Conservation (phyloP, 2,797 vertebrate species). For the Percopsis omiscomaycus region DNA sequence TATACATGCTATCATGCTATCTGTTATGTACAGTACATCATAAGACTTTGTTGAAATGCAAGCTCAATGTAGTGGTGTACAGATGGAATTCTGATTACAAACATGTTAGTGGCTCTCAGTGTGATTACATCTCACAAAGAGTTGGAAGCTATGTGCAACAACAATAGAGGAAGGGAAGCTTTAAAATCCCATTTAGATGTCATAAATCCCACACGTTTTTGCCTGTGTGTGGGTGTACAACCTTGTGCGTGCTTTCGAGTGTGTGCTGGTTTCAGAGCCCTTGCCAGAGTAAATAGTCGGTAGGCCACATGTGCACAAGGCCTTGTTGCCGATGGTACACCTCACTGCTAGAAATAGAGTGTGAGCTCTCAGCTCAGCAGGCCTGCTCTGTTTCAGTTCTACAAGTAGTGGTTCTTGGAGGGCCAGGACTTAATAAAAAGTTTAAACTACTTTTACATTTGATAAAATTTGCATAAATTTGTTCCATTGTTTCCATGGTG, state of each 20-base stretch:
- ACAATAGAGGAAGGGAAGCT: no score
- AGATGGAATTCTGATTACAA: no score
- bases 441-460: no score
- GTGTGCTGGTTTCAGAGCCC: constrained; percentile 21
- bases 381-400: constrained; percentile 46
- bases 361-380: constrained; percentile 48
- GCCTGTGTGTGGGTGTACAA: neutral
- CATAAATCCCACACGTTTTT: neutral
- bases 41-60: neutral
- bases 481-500: no score
- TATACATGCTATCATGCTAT: neutral
- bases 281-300: constrained; percentile 50
- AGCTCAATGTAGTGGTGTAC: neutral
- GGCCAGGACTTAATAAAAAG: no score
- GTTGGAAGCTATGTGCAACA: no score
- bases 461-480: no score
- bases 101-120: no score
- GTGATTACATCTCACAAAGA: no score
- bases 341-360: constrained; percentile 56
- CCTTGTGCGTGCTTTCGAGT: neutral
- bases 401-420: neutral
- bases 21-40: neutral
- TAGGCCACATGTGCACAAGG: constrained; percentile 43
- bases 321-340: constrained; percentile 51
- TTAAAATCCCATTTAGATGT: neutral